These are phyloP conservation scores for Agonopterix subpropinquella DNA, from an alignment of 2,888 invertebrate species.

Conservation along the genomic window DNA sequence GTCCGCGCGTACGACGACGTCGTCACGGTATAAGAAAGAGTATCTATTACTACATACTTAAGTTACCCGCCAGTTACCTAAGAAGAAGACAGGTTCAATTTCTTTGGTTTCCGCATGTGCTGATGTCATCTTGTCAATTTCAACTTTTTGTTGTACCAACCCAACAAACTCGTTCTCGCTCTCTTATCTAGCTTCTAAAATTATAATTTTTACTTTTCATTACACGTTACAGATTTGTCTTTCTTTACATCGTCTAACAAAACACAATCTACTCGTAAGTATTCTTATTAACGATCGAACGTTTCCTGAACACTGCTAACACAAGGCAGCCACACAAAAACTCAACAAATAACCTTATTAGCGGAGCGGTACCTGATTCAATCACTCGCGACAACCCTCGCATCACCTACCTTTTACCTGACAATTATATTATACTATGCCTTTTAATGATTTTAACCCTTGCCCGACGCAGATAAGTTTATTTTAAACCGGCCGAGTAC, in stretches of 20 bases:
- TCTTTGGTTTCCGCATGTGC: too few relatives aligned
- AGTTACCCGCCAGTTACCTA: too few relatives aligned
- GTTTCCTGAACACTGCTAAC: neutral
- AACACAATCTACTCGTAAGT: neutral
- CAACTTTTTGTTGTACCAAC: too few relatives aligned
- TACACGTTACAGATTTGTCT: too few relatives aligned
- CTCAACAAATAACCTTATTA: constrained; percentile 63
- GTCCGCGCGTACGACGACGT: too few relatives aligned
- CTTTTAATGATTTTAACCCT: constrained; percentile 69
- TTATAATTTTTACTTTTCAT: neutral
- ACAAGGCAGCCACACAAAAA: constrained; percentile 33
- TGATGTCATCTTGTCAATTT: too few relatives aligned
- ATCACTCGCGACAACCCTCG: constrained; percentile 50
- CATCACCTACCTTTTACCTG: constrained; percentile 48
- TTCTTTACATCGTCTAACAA: neutral
- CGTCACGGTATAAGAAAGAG: too few relatives aligned
- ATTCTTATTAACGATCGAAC: neutral
- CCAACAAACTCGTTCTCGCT: too few relatives aligned
- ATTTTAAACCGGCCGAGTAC: constrained; percentile 70
- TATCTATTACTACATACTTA: too few relatives aligned
- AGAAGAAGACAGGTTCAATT: too few relatives aligned
- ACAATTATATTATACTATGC: constrained; percentile 47
- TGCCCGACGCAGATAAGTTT: constrained; percentile 71
- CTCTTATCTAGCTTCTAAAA: too few relatives aligned
- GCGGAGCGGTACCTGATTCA: constrained; percentile 60